Percentiles rank a stretch among this genome's conserved stretches.
Conservation (phyloP, 2,797 vertebrate genomes). For the Melopsittacus undulatus region DNA sequence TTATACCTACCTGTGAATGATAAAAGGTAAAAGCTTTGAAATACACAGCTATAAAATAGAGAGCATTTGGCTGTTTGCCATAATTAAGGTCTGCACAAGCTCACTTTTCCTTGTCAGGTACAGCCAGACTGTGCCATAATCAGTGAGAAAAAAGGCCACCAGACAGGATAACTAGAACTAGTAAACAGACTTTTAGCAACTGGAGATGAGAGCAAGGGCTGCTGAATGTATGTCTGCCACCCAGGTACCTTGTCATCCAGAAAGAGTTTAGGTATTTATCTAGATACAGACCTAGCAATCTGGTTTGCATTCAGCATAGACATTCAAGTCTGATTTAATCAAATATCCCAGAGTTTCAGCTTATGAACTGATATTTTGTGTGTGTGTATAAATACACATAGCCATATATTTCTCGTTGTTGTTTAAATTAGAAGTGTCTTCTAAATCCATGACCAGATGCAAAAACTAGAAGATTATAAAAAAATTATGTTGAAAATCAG, state of each 20-base stretch:
- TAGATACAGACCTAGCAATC: neutral
- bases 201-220: neutral
- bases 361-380: neutral
- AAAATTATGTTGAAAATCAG: neutral
- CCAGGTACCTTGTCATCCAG: neutral
- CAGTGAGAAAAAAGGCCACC: neutral
- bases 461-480: neutral
- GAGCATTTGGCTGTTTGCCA: neutral
- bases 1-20: neutral
- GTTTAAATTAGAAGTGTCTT: slow-evolving; percentile 13
- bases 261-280: neutral
- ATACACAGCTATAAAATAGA: slow-evolving; percentile 14
- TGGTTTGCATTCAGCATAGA: neutral
- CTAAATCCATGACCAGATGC: slow-evolving; percentile 4
- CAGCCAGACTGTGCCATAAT: neutral
- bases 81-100: neutral
- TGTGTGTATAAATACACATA: neutral
- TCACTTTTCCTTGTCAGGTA: neutral
- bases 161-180: neutral
- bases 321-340: neutral
- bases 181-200: neutral
- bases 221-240: neutral
- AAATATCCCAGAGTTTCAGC: neutral
- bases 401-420: neutral
- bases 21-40: slow-evolving; percentile 28